These are phyloP conservation scores for Apodemus speciosus DNA, from an alignment of 2,113 vertebrate genomes.

Conservation along the genomic window DNA sequence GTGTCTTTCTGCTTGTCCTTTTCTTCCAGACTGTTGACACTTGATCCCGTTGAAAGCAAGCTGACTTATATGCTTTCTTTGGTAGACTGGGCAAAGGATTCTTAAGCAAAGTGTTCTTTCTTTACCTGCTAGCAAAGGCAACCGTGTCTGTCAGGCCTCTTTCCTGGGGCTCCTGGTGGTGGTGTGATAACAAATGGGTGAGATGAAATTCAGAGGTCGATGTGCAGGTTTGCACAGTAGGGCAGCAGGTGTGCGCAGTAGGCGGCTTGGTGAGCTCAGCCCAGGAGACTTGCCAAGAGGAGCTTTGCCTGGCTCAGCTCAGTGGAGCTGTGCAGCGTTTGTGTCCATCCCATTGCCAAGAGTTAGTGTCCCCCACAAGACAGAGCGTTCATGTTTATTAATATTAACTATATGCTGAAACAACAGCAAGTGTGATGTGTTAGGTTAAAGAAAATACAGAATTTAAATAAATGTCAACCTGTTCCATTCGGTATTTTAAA, in stretches of 20 bases:
- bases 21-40: not conserved
- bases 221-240: not conserved
- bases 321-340: not conserved
- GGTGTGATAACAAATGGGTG: not conserved
- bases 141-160: not conserved
- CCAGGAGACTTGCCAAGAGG: not conserved
- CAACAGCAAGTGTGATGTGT: not conserved
- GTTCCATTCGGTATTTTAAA: conserved; percentile 11
- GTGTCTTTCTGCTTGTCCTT: conserved; percentile 53
- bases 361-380: not conserved
- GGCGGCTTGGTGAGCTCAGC: not conserved
- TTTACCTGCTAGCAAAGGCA: not conserved
- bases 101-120: rapidly evolving
- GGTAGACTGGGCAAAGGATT: not conserved
- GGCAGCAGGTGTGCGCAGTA: not conserved
- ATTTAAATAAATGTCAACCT: not conserved
- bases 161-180: not conserved
- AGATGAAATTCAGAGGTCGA: not conserved
- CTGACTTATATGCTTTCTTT: not conserved
- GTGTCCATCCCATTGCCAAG: not conserved
- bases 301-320: not conserved
- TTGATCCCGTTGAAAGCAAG: conserved; percentile 1
- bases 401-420: not conserved
- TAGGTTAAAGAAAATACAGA: not conserved
- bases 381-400: not conserved